Evolutionary conservation across 2,888 invertebrate species (phyloP).

Genomic region (Hipparchia semele): DNA sequence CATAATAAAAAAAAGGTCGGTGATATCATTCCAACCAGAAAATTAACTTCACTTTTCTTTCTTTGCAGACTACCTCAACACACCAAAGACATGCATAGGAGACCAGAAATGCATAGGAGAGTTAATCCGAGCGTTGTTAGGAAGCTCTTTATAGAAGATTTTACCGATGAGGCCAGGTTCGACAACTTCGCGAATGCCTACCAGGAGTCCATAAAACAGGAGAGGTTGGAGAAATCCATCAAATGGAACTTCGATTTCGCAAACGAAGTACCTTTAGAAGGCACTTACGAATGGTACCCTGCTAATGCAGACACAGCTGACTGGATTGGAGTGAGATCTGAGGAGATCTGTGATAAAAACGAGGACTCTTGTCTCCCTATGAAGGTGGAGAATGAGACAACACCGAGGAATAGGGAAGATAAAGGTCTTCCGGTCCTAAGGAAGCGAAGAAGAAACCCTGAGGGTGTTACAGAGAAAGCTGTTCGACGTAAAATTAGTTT

Average conservation of each 20-base stretch:
- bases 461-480: conserved; percentile 41
- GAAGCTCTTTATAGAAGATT: conserved; percentile 61
- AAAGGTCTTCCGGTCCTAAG: conserved; percentile 44
- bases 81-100: conserved; percentile 57
- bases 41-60: conserved; percentile 31
- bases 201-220: conserved; percentile 52
- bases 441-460: conserved; percentile 39
- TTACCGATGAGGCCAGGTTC: conserved; percentile 54
- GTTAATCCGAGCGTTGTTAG: conserved; percentile 61
- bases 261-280: conserved; percentile 69
- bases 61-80: conserved; percentile 59
- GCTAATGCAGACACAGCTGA: conserved; percentile 39
- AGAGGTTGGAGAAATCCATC: conserved; percentile 55
- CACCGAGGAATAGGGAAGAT: conserved; percentile 52
- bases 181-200: conserved; percentile 59
- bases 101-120: conserved; percentile 55
- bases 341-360: conserved; percentile 31
- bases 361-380: conserved; percentile 42
- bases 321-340: conserved; percentile 51
- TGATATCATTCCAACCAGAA: background rate
- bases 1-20: too few relatives aligned
- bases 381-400: conserved; percentile 54
- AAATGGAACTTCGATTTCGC: conserved; percentile 84
- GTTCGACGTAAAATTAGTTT: conserved; percentile 58
- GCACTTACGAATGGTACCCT: conserved; percentile 74